Evolutionary conservation across 1,140 invertebrate genomes (phyloP), one percentile per base, ranked within the genome.

Genomic region (Luehdorfia chinensis): DNA sequence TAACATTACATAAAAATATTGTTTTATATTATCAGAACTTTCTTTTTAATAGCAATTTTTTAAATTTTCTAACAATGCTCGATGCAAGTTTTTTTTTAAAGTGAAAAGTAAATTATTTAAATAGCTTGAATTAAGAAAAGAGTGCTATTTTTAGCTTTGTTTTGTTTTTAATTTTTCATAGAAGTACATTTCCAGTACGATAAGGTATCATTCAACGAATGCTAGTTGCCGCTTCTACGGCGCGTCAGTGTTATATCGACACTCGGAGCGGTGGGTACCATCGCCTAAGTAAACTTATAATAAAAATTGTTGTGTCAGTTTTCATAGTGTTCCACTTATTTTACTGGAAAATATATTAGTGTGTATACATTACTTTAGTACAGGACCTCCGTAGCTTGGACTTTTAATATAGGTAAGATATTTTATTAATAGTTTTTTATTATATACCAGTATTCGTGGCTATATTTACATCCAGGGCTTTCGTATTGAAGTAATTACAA

Each of bases 181-280:
- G n/a, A 3, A 41, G 11, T n/a, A 14, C 18, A 39, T 25, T 14
- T 13, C 13, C 36, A 27, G 12, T 41, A n/a, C n/a, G 14, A 27
- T 12, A 11, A 12, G 2, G 37, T n/a, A 27, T n/a, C 7, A 15
- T 41, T 54, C 13, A 31, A 25, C n/a, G 11, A 34, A 47, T 23
- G 14, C 18, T 16, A 15, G 46, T 59, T 55, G n/a, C n/a, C 27
- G 19, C 23, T 27, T 15, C 30, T 30, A 34, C 30, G 8, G 4
- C 34, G 16, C 39, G 54, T 34, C 71, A 77, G 74, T 77, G 66
- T 67, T 67, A 44, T 52, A 57, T 52, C 59, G 65, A 76, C 70
- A 73, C 71, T 79, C 71, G 65, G 62, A 57, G 70, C 63, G 75
- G 71, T 75, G 65, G 62, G 67, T 66, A 64, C 57, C 50, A 61